Evolutionary conservation across 2,113 vertebrate genomes (phyloP), one percentile per base, ranked within the genome.

Genomic region (Clupea harengus): DNA sequence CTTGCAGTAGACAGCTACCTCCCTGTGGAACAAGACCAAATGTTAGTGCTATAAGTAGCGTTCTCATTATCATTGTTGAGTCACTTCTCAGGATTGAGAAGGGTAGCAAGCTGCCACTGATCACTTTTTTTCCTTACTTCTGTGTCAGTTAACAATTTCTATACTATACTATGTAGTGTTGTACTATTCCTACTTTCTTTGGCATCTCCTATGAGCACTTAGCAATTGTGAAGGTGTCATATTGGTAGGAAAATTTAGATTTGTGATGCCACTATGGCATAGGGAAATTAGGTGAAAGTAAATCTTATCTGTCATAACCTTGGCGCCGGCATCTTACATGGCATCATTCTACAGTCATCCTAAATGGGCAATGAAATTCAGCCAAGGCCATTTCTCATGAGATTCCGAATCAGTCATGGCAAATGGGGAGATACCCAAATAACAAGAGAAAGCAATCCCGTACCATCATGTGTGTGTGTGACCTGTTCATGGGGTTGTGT

Each of bases 21-120:
- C 64, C 64, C 64, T 28, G 64, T 32, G 25, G 64, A 72, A 72
- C 64, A 28, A 32, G 64, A 72, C 13, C n/a, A 82, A 82, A 82
- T 50, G 22, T 82, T 50, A 13, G 81, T 28, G 45, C 47, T 82
- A 47, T 44, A 72, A 72, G 64, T 72, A 72, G 64, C n/a, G 11
- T 8, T 32, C 25, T 72, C 64, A 72, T 72, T 28, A 32, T 72
- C 64, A 28, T 72, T 72, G n/a, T 28, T 72, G 64, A 72, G 64
- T 72, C n/a, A 28, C 11, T 25, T 72, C 25, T 72, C 64, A 72
- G 64, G 64, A 11, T 72, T 25, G 64, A 72, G 64, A 72, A 72
- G 64, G 25, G n/a, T 32, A 32, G 64, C 25, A 8, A 72, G 64
- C 64, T 0, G 64, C 25, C 32, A 72, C 64, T 72, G 64, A 72